These are phyloP conservation scores for Hippocampus guttulatus DNA, from an alignment of 2,113 vertebrate species.

Conservation along the genomic window DNA sequence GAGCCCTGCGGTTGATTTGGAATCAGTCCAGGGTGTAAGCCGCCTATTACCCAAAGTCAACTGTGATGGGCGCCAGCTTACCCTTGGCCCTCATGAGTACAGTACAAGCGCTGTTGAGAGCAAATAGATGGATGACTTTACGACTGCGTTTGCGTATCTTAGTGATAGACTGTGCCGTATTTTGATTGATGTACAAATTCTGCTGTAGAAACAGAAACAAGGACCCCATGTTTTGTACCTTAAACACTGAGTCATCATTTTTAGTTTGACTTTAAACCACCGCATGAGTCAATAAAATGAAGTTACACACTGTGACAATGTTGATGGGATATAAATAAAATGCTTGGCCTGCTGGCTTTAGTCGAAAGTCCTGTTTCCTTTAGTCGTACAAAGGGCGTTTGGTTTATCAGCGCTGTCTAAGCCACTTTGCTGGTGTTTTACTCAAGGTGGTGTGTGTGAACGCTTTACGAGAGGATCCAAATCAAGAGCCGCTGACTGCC, in stretches of 20 bases:
- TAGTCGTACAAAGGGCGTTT: neutral
- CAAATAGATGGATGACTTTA: neutral
- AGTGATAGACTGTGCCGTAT: neutral
- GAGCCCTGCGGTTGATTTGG: too few species aligned
- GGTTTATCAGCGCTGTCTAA: neutral
- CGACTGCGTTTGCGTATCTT: neutral
- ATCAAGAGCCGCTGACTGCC: conserved; percentile 31
- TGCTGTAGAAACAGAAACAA: neutral
- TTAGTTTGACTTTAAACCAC: neutral
- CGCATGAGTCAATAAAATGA: neutral
- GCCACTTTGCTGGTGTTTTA: conserved; percentile 15
- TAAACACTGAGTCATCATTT: neutral
- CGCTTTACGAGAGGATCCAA: conserved; percentile 19
- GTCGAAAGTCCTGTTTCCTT: neutral
- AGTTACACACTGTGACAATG: neutral
- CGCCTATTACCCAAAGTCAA: neutral
- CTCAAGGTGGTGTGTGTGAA: conserved; percentile 22
- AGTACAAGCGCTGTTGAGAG: neutral
- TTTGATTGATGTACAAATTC: neutral
- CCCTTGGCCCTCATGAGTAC: neutral
- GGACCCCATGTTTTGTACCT: neutral
- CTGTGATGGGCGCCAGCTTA: neutral
- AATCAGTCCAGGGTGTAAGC: neutral
- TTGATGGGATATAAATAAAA: neutral
- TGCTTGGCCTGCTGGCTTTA: neutral